Evolutionary conservation across 2,797 vertebrate species (phyloP).

Genomic region (Myotis pilosus): DNA sequence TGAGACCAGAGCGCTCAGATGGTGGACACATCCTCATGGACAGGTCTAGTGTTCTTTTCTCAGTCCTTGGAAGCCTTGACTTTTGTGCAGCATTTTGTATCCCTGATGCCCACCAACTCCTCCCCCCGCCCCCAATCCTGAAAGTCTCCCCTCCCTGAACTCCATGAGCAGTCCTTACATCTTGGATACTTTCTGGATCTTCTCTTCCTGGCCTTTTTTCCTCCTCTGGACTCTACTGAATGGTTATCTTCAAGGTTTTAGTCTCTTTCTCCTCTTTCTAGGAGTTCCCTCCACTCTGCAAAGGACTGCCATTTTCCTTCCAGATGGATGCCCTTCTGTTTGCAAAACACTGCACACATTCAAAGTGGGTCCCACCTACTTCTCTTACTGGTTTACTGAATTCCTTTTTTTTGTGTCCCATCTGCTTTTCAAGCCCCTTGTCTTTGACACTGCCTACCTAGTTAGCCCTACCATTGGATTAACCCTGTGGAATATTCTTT

Average conservation of each 20-base stretch:
- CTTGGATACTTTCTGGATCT: not conserved
- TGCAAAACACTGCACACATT: not conserved
- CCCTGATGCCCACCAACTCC: not conserved
- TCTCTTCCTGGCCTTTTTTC: not conserved
- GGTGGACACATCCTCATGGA: not conserved
- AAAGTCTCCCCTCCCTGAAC: not conserved
- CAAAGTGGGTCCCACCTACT: not conserved
- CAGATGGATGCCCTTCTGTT: not conserved
- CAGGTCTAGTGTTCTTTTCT: not conserved
- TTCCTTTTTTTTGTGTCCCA: not conserved
- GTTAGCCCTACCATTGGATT: not conserved
- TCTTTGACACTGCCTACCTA: not conserved
- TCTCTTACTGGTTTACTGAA: not conserved
- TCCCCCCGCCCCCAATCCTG: accelerated
- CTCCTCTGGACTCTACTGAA: not conserved
- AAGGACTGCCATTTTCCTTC: not conserved
- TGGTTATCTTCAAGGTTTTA: not conserved
- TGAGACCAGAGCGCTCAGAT: not conserved
- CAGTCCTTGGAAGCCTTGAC: not conserved
- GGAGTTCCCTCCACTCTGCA: not conserved
- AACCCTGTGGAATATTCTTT: not conserved
- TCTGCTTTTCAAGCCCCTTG: not conserved
- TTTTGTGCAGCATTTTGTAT: not conserved
- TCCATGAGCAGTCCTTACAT: not conserved
- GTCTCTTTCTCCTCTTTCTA: not conserved